Percentiles rank a stretch among this genome's conserved stretches.
phyloP scores from a whole-genome alignment of 2,113 vertebrate species.

The Nycticorax nycticorax region DNA sequence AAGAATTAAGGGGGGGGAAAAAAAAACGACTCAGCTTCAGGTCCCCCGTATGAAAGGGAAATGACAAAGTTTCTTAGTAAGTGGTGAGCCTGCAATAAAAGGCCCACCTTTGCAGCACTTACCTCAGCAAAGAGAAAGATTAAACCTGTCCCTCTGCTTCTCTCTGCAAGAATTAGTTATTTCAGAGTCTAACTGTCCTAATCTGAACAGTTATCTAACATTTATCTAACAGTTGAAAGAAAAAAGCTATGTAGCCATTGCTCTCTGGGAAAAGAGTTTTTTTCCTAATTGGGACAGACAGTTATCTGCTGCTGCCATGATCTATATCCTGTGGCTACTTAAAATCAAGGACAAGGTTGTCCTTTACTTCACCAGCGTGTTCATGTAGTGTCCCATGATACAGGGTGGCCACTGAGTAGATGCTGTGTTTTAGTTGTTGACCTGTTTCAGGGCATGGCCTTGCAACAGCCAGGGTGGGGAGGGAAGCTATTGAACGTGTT shows the following conservation, averaged over 20 bases:
- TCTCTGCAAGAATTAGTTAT: not conserved
- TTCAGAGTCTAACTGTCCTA: slow-evolving; percentile 51
- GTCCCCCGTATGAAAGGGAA: not conserved
- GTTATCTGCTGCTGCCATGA: not conserved
- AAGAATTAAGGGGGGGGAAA: not conserved
- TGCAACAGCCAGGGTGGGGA: not conserved
- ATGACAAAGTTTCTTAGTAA: not conserved
- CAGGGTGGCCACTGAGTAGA: not conserved
- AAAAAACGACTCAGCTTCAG: not conserved
- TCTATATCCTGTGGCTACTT: slow-evolving; percentile 51
- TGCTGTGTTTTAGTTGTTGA: not conserved
- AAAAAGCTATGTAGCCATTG: slow-evolving; percentile 30
- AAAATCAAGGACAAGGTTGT: slow-evolving; percentile 29
- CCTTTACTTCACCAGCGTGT: slow-evolving; percentile 42
- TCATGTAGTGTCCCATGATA: not conserved
- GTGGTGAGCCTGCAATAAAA: not conserved
- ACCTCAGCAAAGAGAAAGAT: not conserved
- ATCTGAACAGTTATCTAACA: too few relatives aligned
- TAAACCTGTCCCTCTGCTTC: not conserved
- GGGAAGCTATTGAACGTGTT: not conserved
- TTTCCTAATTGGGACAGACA: slow-evolving; percentile 27
- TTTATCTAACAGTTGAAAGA: slow-evolving; percentile 57
- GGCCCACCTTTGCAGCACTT: not conserved
- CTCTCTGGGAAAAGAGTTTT: slow-evolving; percentile 69
- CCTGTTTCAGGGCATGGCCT: not conserved